Evolutionary conservation across 2,797 vertebrate species (phyloP).

Genomic region (Syndactyla subalaris): DNA sequence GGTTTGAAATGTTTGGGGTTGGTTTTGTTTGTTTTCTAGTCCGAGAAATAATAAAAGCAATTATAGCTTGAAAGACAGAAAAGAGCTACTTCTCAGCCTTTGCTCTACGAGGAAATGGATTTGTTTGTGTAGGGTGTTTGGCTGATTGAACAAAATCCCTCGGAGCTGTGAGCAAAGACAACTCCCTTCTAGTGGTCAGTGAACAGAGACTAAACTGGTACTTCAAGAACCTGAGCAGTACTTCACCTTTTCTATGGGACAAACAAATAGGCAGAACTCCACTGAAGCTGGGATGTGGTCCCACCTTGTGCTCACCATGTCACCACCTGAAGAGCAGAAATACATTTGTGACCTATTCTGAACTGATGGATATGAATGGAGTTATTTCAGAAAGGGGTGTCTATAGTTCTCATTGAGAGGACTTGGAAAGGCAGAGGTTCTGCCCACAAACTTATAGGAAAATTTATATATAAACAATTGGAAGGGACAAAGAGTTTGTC

Average conservation of each 20-base stretch:
- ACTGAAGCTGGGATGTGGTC: neutral
- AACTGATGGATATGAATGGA: neutral
- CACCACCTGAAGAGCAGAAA: neutral
- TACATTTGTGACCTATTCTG: neutral
- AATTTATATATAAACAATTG: neutral
- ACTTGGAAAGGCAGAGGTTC: neutral
- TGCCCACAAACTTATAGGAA: neutral
- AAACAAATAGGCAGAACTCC: neutral
- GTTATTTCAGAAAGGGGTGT: neutral
- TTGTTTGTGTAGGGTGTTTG: neutral
- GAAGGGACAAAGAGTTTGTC: neutral
- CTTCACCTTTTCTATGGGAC: neutral
- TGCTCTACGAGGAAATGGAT: neutral
- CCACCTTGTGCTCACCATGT: accelerated
- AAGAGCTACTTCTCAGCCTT: neutral
- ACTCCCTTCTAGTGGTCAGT: accelerated
- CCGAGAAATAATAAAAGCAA: neutral
- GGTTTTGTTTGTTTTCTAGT: neutral
- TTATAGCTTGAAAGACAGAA: neutral
- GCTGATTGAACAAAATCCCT: neutral
- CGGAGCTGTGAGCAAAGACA: neutral
- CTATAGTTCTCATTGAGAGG: neutral
- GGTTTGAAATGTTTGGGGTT: neutral
- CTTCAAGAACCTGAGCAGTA: neutral
- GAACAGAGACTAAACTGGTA: neutral